Base-by-base conservation (phyloP, 2,888 invertebrate species). In the Macrosiphum euphorbiae region DNA sequence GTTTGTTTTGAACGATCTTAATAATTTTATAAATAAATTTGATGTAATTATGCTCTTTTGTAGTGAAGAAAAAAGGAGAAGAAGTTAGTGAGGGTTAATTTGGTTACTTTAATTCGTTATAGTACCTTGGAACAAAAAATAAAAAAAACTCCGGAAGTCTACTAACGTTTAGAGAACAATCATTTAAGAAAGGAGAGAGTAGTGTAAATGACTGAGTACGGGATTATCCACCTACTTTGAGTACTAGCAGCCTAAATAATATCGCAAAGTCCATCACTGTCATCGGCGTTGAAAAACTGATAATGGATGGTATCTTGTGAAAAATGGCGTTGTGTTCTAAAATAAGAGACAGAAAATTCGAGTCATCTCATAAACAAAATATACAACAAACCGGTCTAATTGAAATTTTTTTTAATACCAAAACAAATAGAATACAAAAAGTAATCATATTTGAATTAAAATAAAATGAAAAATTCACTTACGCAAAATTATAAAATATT, bases 271-370 rank as follows among this genome's bases (percentile, higher is more conserved):
- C 58, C 78, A 58, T 91, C 85, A 85, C n/a, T 85, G 85, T 91
- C 85, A 55, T 91, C 35, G 55, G 47, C n/a, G n/a, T 85, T n/a
- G 44, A 91, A 91, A 91, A 55, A 91, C 20, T n/a, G 84, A 91
- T 85, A 91, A 91, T 91, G 55, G 85, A 58, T 58, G 44, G n/a
- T 47, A 47, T 85, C 58, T 44, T n/a, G 26, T 58, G 85, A 85
- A 85, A 84, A 91, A 44, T 91, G 20, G n/a, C 44, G n/a, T 55
- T 28, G 11, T 55, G 24, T n/a, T 47, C 61, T n/a, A 67, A 88
- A 90, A 90, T 35, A 67, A 35, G 24, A 47, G 20, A 55, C 41
- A 50, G 47, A 7, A 47, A 90, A 90, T 90, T 47, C 8, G 8
- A 47, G 67, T 67, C 44, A 24, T 47, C 35, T 47, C 90, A 47